Evolutionary conservation across 1,140 invertebrate species (phyloP), one percentile per base, ranked within the genome.

Genomic region (Ceratina japonica): DNA sequence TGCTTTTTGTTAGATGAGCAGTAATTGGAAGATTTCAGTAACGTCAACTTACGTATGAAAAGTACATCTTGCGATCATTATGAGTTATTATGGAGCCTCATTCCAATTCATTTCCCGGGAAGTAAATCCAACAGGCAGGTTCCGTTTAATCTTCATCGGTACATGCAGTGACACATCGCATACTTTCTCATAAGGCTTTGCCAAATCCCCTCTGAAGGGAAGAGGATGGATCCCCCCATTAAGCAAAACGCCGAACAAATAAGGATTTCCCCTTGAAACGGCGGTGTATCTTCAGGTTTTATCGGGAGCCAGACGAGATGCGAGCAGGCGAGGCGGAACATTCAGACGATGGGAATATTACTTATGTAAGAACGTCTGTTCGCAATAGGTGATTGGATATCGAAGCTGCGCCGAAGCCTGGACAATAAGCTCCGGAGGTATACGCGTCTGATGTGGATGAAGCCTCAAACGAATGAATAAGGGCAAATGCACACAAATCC

Each of bases 161-260:
- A 66, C 58, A 61, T 63, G 66, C 54, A 64, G 69, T 70, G 76
- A 74, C 81, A 76, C 77, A 64, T 81, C 71, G 66, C 62, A 54
- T 52, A 58, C 58, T 81, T 73, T 73, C 73, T 81, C 75, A 72
- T 83, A 75, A 85, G 85, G 70, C 81, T 75, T 44, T 44, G 54
- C 37, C 22, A 86, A 86, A 86, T 86, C 85, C 84, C 58, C 31
- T 27, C 73, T 58, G 69, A 72, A 75, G 74, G 81, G 80, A 79
- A 86, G 37, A 86, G 86, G 68, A 82, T 80, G 71, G 76, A 83
- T 75, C 66, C 37, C 70, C 80, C 84, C 81, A 86, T 86, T 86
- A 86, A 86, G 84, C 79, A 86, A 86, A 86, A 86, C 79, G 77
- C 69, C 84, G 85, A 86, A 83, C 85, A 86, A 86, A 86, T 86